Evolutionary conservation across 2,113 vertebrate genomes (phyloP).

Genomic region (Tichodroma muraria): DNA sequence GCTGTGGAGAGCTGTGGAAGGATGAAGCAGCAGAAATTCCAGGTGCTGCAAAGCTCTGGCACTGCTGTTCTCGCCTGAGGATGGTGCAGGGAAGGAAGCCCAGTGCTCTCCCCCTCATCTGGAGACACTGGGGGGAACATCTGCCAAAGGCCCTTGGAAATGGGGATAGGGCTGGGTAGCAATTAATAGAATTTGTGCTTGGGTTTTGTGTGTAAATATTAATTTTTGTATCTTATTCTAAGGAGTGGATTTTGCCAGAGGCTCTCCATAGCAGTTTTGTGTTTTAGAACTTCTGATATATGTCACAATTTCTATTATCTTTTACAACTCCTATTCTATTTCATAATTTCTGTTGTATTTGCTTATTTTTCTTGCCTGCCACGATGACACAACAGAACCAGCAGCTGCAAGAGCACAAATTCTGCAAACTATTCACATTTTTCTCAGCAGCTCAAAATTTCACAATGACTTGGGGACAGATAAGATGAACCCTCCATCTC

Average conservation of each 20-base stretch:
- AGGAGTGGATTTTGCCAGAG: background rate
- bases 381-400: background rate
- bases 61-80: fast-evolving
- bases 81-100: background rate
- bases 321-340: background rate
- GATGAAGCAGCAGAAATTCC: background rate
- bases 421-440: background rate
- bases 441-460: background rate
- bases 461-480: background rate
- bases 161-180: fast-evolving
- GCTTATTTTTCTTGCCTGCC: background rate
- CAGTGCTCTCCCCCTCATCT: background rate
- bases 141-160: background rate
- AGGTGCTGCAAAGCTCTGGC: background rate
- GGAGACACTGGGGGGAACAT: background rate
- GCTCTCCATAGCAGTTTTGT: background rate
- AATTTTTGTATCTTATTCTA: background rate
- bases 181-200: background rate
- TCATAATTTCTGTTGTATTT: background rate
- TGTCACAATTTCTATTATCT: background rate
- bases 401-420: background rate
- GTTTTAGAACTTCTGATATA: fast-evolving
- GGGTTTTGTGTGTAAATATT: background rate
- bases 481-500: background rate
- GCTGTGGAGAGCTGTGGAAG: background rate